Percentiles rank a stretch among this genome's conserved stretches.
phyloP scores from a whole-genome alignment of 2,113 vertebrate species.

The Oenanthe oenanthe region DNA sequence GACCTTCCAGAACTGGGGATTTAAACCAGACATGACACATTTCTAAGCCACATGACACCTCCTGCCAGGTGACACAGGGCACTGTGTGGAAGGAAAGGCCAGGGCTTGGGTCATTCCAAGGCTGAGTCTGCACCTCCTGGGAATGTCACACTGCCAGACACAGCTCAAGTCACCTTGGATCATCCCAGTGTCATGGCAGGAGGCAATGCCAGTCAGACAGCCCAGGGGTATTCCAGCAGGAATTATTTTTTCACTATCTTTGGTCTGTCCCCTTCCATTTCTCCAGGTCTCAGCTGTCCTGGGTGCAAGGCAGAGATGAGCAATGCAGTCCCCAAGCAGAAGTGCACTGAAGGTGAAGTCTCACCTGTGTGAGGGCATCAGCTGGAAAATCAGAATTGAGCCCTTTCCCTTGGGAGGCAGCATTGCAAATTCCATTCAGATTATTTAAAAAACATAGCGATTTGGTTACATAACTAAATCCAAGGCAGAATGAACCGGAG shows the following conservation, averaged over 20 bases:
- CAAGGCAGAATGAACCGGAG: conserved; percentile 52
- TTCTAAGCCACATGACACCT: background rate
- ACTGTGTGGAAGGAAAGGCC: background rate
- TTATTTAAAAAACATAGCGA: conserved; percentile 60
- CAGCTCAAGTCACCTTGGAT: background rate
- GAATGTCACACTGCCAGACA: background rate
- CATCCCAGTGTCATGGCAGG: background rate
- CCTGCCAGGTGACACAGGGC: background rate
- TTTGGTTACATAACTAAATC: conserved; percentile 62
- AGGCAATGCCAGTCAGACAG: background rate
- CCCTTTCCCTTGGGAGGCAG: background rate
- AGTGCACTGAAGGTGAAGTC: background rate
- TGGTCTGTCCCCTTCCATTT: background rate
- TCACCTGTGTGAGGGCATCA: conserved; percentile 26
- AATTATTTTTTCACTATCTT: background rate
- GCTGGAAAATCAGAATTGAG: background rate
- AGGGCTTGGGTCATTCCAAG: background rate
- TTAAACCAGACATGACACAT: background rate
- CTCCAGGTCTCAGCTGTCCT: background rate
- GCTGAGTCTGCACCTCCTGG: background rate
- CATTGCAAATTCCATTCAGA: conserved; percentile 46
- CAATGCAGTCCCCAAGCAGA: background rate
- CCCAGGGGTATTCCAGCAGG: background rate
- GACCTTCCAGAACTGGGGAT: background rate
- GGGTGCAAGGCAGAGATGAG: background rate